Evolutionary conservation across 2,888 invertebrate species (phyloP).

Genomic region (Rhodophaea formosa): DNA sequence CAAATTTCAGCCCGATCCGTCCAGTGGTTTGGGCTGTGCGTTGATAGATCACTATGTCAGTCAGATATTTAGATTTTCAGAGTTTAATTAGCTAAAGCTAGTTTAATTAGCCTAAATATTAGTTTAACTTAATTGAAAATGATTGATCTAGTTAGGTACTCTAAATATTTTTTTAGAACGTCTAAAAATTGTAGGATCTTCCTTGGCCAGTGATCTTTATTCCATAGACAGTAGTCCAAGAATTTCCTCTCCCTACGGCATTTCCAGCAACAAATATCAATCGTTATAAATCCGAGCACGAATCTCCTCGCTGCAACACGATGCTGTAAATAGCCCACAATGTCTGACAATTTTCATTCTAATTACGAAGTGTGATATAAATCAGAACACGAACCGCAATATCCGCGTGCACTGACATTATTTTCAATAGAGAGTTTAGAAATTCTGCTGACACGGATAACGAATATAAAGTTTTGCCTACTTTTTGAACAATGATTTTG

Average conservation of each 20-base stretch:
- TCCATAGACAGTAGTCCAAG: background rate
- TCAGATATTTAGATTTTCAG: too few relatives aligned
- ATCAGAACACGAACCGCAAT: background rate
- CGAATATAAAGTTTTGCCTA: too few relatives aligned
- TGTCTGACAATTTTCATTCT: constrained; percentile 10
- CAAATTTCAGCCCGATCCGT: too few relatives aligned
- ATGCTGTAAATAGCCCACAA: constrained; percentile 4
- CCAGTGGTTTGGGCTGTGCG: too few relatives aligned
- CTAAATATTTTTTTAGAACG: too few relatives aligned
- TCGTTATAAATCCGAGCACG: constrained; percentile 8
- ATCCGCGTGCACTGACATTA: background rate
- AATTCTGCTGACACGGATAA: too few relatives aligned
- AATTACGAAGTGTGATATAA: constrained; percentile 5
- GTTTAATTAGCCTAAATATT: too few relatives aligned
- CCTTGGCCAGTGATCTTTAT: background rate
- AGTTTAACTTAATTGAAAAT: too few relatives aligned
- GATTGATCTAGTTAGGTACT: too few relatives aligned
- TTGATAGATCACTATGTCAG: too few relatives aligned
- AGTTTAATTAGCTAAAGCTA: too few relatives aligned
- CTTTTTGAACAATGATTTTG: too few relatives aligned
- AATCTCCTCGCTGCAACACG: constrained; percentile 1
- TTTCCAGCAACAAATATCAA: background rate
- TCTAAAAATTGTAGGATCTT: background rate
- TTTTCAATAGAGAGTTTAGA: background rate
- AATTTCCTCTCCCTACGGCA: background rate